A percentile compares a stretch with the other conserved stretches of the same genome.
Evolutionary conservation across 2,797 vertebrate genomes (phyloP).

Genomic region (Paratrypauchen microcephalus): DNA sequence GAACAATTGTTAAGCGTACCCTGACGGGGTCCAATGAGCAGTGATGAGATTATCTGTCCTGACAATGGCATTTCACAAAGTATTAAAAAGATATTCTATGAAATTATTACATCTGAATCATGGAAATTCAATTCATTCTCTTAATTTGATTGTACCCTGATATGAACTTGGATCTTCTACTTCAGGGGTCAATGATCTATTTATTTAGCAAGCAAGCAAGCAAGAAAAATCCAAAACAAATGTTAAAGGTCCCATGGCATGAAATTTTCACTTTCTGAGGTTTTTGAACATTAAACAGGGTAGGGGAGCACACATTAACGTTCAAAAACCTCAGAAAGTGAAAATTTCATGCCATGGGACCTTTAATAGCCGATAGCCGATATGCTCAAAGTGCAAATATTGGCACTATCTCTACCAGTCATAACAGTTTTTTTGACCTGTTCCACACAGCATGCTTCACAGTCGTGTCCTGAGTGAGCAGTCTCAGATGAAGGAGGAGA

Average conservation of each 20-base stretch:
- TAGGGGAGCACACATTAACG: too few relatives aligned
- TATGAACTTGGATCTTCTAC: neutral
- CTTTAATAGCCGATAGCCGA: too few relatives aligned
- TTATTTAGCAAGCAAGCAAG: neutral
- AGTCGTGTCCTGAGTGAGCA: conserved; percentile 93
- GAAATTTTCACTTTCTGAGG: too few relatives aligned
- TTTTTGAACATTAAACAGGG: too few relatives aligned
- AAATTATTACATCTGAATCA: neutral
- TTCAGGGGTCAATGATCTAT: neutral
- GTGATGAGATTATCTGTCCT: conserved; percentile 6
- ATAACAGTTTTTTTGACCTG: neutral
- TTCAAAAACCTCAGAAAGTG: too few relatives aligned
- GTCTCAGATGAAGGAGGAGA: conserved; percentile 92
- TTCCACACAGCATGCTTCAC: conserved; percentile 85
- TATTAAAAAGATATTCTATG: neutral
- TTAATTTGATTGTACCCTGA: neutral
- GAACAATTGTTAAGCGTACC: conserved; percentile 15
- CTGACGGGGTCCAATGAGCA: neutral
- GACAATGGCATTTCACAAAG: neutral
- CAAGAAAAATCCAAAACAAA: neutral
- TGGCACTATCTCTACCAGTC: neutral
- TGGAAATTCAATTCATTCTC: neutral
- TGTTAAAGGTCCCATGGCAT: too few relatives aligned
- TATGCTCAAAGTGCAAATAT: too few relatives aligned
- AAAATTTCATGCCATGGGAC: too few relatives aligned